Base-by-base conservation (phyloP, 2,797 vertebrate genomes). In the Pangasius sanitwongsei region DNA sequence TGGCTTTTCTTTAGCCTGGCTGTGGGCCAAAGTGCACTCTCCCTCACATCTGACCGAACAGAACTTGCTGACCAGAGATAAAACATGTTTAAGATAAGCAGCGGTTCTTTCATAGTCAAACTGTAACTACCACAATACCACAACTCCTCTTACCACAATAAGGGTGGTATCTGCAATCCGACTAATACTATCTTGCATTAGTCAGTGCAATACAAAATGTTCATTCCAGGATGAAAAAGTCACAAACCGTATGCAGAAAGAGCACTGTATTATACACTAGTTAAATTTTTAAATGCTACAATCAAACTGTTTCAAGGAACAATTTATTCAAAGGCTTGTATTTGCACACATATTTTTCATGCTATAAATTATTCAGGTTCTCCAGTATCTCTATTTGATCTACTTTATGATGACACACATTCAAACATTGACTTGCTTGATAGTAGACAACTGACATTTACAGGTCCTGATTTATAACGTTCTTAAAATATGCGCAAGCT, bases 1-100 rank as follows among this genome's bases (percentile, higher is more conserved):
- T 87, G 83, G 28, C 72, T 89, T 87, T 89, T 84, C 87, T 91
- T 89, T 87, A 89, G 83, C 59, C 84, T 90, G 90, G 89, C 86
- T 28, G 20, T 37, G 31, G 59, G 83, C 89, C 90, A 90, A 83
- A 5, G 59, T 77, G 28, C 53, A 34, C 86, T 18, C 53, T 44
- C 72, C 0, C 44, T 78, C 85, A 44, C 61, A 72, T 78, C 41
- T 69, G 31, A 83, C 23, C 80, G 7, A 80, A 41, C n/a, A 78
- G 48, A 74, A 87, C 34, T n/a, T 31, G 81, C 89, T 87, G 75
- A 87, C 67, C 77, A 44, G 74, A 55, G 63, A 55, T 61, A 57
- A 63, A 44, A 15, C n/a, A 34, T n/a, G 67, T 78, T 82, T 83
- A 55, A 86, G 65, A 86, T 83, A 86, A 65, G 63, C 50, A 85